phyloP scores from a whole-genome alignment of 2,888 invertebrate species.

The Drosophila neutralis region DNA sequence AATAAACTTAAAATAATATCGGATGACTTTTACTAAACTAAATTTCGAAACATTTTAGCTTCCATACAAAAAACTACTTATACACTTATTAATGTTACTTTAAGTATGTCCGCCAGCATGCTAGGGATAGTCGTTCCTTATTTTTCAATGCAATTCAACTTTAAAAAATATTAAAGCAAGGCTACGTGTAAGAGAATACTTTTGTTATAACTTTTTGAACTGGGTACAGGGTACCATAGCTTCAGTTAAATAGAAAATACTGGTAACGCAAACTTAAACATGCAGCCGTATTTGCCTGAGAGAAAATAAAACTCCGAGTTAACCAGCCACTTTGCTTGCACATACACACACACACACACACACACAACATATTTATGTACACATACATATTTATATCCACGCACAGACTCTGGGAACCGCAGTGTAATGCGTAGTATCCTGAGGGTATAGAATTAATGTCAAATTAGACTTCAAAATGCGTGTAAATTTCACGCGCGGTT shows the following conservation, averaged over 20 bases:
- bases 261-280: constrained; percentile 32
- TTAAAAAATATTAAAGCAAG: neutral
- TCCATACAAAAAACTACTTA: neutral
- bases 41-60: neutral
- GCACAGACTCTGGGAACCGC: constrained; percentile 5
- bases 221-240: neutral
- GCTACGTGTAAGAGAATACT: too few relatives aligned
- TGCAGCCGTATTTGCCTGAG: constrained; percentile 23
- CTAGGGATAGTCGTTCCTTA: neutral
- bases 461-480: constrained; percentile 82
- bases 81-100: neutral
- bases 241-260: neutral
- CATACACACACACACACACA: constrained; percentile 2
- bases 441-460: constrained; percentile 81
- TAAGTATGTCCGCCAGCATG: neutral
- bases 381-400: neutral
- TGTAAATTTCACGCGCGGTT: constrained; percentile 80
- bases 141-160: neutral
- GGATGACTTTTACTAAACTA: neutral
- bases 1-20: constrained; percentile 2
- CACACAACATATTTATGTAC: constrained; percentile 1
- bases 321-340: constrained; percentile 16
- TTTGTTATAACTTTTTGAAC: too few relatives aligned
- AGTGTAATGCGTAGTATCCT: constrained; percentile 60
- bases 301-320: constrained; percentile 26